phyloP scores from a whole-genome alignment of 2,888 invertebrate genomes.

The Morinoia aosen region DNA sequence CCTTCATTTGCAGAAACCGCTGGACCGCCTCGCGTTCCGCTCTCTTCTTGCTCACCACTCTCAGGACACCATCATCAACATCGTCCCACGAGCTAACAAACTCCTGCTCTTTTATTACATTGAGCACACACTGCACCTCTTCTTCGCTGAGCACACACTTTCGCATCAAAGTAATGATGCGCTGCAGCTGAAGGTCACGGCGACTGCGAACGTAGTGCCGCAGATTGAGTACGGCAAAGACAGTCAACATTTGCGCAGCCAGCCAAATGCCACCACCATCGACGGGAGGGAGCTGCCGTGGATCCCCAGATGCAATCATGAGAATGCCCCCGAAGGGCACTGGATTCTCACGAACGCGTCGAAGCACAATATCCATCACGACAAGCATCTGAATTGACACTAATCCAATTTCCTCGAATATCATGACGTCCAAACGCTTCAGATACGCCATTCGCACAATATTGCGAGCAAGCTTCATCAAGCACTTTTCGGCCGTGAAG shows the following conservation, averaged over 20 bases:
- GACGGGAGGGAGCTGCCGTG: not conserved
- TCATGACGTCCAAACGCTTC: not conserved
- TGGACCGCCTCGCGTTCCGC: not conserved
- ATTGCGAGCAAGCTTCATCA: not conserved
- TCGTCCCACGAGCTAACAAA: not conserved
- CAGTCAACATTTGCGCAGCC: not conserved
- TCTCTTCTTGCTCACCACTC: not conserved
- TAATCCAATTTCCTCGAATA: not conserved
- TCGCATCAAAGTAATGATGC: not conserved
- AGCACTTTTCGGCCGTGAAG: not conserved
- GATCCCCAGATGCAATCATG: not conserved
- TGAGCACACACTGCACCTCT: not conserved
- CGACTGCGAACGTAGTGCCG: not conserved
- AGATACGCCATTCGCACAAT: not conserved
- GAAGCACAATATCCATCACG: not conserved
- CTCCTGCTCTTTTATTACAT: not conserved
- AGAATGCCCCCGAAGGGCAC: constrained; percentile 19
- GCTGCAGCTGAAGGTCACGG: not conserved
- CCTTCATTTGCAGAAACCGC: not conserved
- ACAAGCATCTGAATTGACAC: not conserved
- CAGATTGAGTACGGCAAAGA: not conserved
- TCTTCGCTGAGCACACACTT: not conserved
- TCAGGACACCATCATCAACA: not conserved
- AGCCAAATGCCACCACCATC: not conserved
- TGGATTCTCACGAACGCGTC: not conserved